Base-by-base conservation (phyloP, 2,797 vertebrate genomes). In the Sciaenops ocellatus region DNA sequence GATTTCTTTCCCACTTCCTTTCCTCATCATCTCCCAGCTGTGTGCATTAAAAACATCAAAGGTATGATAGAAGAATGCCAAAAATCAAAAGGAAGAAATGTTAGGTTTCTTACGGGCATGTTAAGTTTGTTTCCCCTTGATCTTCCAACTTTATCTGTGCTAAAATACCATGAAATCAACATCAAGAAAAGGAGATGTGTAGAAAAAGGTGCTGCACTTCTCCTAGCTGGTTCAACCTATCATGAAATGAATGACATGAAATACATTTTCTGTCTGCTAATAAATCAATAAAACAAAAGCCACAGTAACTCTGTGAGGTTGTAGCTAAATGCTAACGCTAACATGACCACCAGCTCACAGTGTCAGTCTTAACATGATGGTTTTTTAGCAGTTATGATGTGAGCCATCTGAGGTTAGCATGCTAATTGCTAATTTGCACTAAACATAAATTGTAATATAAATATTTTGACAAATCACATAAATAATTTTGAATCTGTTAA, bases 41-140 rank as follows among this genome's bases (percentile, higher is more conserved):
- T 26, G 60, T 18, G 1, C 28, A 67, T 67, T 51, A 50, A 34
- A 54, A 28, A 72, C 48, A 85, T 82, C 73, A 89, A 85, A 80
- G 69, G n/a, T 54, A 52, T 59, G 42, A 77, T 57, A 30, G 55
- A 73, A 68, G 16, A 69, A 70, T 47, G 69, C 65, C 62, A 68
- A 30, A 78, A 79, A 71, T 65, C 73, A 64, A 70, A 57, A 83
- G 41, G 22, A 15, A 61, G 22, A 75, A 66, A 68, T 66, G 46
- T 34, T 56, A 46, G 24, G 12, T 84, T 73, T 82, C 69, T 62
- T 52, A 0, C 68, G 24, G 76, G 55, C 68, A 62, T 65, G 65
- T 68, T 41, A 5, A 55, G 65, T 16, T 28, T 46, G 48, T 28
- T 5, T 24, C 1, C 17, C 1, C 44, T 38, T 22, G 30, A 59